Evolutionary conservation across 2,797 vertebrate species (phyloP), one percentile per base, ranked within the genome.

Genomic region (Eospalax fontanierii): DNA sequence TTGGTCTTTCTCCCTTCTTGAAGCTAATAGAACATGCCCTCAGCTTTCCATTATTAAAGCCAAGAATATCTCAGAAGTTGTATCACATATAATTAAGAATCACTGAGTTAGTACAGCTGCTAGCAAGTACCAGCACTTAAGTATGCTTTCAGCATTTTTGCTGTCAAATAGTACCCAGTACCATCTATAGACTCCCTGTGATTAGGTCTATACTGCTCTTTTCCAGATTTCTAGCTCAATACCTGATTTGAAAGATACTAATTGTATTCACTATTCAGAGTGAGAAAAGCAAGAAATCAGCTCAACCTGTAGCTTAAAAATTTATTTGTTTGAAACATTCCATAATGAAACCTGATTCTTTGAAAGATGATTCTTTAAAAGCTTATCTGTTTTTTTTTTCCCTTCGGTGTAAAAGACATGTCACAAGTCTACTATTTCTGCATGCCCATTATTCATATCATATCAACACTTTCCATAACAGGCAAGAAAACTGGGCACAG

Each of bases 371-470:
- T 63, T 82, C 63, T 30, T 5, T 18, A 28, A 63, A 82, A 82
- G 80, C 28, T 43, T 40, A 43, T 74, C 24, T 18, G 24, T 5
- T 16, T 74, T 73, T 40, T 21, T 40, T 43, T 63, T 70, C 80
- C 59, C 85, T 90, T 40, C 54, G 66, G 15, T 82, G 61, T 89
- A 86, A 87, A 92, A 95, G 54, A 78, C 3, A n/a, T n/a, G n/a
- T 38, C 22, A 40, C 28, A 9, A 82, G 43, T 43, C 68, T 91
- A 89, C 14, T 24, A 61, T 50, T 82, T 33, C 76, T 43, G 46
- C 46, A 61, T 28, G 79, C 4, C 19, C 65, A 57, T 16, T 57
- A n/a, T 59, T 73, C 85, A 79, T 0, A 74, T 21, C 38, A 43
- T 46, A 43, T 86, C 16, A 83, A 57, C 59, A 88, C 30, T 68